Percentiles rank a stretch among this genome's conserved stretches.
These are phyloP conservation scores for Mamestra brassicae DNA, from an alignment of 2,888 invertebrate genomes.

Conservation along the genomic window DNA sequence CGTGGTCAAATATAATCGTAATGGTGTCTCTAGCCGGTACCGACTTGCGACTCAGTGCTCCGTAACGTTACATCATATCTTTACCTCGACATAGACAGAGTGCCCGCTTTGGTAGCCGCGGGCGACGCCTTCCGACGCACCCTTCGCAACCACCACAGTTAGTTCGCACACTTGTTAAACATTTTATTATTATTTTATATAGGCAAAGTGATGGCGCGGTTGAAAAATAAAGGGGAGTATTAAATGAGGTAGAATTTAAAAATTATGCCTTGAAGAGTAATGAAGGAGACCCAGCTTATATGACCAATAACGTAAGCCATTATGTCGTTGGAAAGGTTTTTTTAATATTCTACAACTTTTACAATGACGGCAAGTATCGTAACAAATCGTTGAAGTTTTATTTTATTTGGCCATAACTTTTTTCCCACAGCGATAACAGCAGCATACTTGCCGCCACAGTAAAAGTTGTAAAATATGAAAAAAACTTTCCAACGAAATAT, in stretches of 20 bases:
- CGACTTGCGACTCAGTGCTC: background rate
- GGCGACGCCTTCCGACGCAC: constrained; percentile 95
- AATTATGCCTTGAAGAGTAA: background rate
- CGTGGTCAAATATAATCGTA: background rate
- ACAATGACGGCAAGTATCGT: no score
- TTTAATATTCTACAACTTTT: no score
- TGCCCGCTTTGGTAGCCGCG: constrained; percentile 90
- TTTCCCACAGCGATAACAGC: no score
- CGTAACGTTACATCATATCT: constrained; percentile 26
- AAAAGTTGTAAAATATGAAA: no score
- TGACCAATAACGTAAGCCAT: no score
- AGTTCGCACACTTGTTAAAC: constrained; percentile 72
- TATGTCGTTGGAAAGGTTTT: no score
- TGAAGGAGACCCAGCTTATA: background rate
- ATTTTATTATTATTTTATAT: constrained; percentile 10
- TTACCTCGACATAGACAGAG: constrained; percentile 93
- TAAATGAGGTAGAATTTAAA: background rate
- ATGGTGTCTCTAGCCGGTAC: background rate
- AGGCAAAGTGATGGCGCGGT: constrained; percentile 38
- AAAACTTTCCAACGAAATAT: no score
- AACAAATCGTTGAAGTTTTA: no score
- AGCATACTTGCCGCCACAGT: no score
- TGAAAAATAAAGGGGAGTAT: background rate
- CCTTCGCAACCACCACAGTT: constrained; percentile 86
- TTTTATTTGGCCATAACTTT: no score